These are phyloP conservation scores for Myripristis jacobus DNA, from an alignment of 2,797 vertebrate genomes.

Conservation along the genomic window DNA sequence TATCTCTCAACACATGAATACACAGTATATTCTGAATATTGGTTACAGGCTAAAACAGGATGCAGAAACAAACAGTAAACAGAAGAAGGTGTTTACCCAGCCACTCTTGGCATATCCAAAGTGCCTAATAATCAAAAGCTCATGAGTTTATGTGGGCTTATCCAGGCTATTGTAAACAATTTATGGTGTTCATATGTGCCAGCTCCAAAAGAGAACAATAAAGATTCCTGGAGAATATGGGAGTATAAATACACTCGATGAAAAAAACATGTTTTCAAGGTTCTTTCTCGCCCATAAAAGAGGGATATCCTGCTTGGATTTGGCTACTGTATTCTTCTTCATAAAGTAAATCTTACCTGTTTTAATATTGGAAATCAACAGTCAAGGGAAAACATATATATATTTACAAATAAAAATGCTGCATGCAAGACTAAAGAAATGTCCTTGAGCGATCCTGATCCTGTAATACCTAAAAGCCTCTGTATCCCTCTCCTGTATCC, in stretches of 20 bases:
- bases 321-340: background rate
- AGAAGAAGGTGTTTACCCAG: constrained; percentile 23
- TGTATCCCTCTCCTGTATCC: background rate
- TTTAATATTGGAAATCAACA: too few relatives aligned
- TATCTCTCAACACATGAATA: background rate
- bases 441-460: background rate
- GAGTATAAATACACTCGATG: background rate
- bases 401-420: too few relatives aligned
- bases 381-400: too few relatives aligned
- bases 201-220: background rate
- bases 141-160: background rate
- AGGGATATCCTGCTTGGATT: background rate
- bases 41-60: background rate
- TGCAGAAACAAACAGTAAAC: constrained; percentile 24
- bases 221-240: background rate
- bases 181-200: background rate
- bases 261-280: background rate
- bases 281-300: too few relatives aligned
- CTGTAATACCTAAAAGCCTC: background rate
- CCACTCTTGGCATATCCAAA: constrained; percentile 14
- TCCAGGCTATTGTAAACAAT: background rate
- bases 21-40: constrained; percentile 13
- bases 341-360: too few relatives aligned
- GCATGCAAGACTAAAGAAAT: background rate
- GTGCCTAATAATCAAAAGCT: constrained; percentile 9